Evolutionary conservation across 2,888 invertebrate species (phyloP).

Genomic region (Diadegma fenestrale): DNA sequence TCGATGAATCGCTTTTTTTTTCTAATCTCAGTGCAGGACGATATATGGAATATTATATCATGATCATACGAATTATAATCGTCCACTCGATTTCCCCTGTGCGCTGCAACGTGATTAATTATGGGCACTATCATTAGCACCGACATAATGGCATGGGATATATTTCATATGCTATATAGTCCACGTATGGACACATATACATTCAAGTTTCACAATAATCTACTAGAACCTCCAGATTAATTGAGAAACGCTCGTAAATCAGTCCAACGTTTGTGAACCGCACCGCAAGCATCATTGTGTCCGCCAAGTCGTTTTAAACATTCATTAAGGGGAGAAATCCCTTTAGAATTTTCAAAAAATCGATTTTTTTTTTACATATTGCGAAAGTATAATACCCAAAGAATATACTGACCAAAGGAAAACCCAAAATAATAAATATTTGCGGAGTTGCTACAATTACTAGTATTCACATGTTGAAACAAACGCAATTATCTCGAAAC

Average conservation of each 20-base stretch:
- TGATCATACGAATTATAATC: slow-evolving; percentile 35
- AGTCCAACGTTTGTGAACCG: slow-evolving; percentile 25
- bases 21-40: not conserved
- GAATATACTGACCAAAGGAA: too few species aligned
- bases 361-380: too few species aligned
- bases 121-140: slow-evolving; percentile 55
- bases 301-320: slow-evolving; percentile 7
- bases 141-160: slow-evolving; percentile 43
- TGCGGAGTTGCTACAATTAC: too few species aligned
- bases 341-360: too few species aligned
- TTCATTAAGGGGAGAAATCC: too few species aligned
- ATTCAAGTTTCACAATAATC: slow-evolving; percentile 29
- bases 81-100: slow-evolving; percentile 38
- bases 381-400: too few species aligned
- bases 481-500: too few species aligned
- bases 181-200: not conserved
- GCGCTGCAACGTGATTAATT: slow-evolving; percentile 55
- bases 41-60: slow-evolving; percentile 44
- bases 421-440: too few species aligned
- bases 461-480: too few species aligned
- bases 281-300: not conserved
- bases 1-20: not conserved
- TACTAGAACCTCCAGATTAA: slow-evolving; percentile 39
- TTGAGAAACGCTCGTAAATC: slow-evolving; percentile 55
- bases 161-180: slow-evolving; percentile 39